Evolutionary conservation across 1,140 invertebrate species (phyloP), one percentile per base, ranked within the genome.

Genomic region (Drosophila sp.): DNA sequence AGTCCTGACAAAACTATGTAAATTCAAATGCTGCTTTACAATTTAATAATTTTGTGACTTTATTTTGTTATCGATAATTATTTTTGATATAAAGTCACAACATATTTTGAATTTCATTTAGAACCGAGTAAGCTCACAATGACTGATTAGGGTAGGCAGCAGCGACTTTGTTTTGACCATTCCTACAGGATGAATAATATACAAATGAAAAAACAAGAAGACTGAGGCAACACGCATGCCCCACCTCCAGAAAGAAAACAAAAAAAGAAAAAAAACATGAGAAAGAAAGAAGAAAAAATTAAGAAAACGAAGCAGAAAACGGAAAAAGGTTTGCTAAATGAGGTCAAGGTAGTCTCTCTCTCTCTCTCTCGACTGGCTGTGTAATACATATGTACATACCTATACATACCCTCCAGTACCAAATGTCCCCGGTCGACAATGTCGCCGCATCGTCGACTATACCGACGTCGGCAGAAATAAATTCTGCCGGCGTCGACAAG

Each of bases 291-390:
- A 38, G 5, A 17, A 27, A 38, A 38, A 35, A 38, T 23, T 60
- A 35, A 5, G n/a, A 32, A 30, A 62, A 17, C 5, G 25, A 62
- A 6, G 10, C 11, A 61, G 11, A 35, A 60, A 61, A 47, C 40
- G 60, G 4, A 23, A 69, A 76, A 72, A 73, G 66, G 66, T 70
- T 50, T 62, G 44, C 58, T 50, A 35, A 79, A 77, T 64, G 70
- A 76, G 73, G 76, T 76, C 69, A 79, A 76, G 66, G 73, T 66
- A 73, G 32, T 60, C 56, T 30, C 27, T 44, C 27, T 35, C 17
- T 61, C 25, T 44, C 17, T 41, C 7, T 25, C 33, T 58, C 2
- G 44, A 50, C 44, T 17, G 3, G n/a, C 10, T 10, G 38, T 17
- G 17, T 17, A 17, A 17, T 17, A 17, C 17, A 17, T 35, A 35